Evolutionary conservation across 2,888 invertebrate species (phyloP).

Genomic region (Alsophila aescularia): DNA sequence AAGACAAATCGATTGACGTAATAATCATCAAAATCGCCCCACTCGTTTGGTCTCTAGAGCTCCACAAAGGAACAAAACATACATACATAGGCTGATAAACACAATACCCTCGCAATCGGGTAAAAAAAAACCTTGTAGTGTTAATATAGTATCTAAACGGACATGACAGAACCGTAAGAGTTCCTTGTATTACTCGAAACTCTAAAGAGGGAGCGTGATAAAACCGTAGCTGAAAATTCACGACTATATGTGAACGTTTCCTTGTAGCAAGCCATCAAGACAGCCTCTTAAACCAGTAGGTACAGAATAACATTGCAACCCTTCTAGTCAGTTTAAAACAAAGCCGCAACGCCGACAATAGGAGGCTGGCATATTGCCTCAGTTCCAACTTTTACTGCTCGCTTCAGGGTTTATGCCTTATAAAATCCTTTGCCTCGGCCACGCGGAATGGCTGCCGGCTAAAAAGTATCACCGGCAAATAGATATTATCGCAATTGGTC

Average conservation of each 20-base stretch:
- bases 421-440: conserved; percentile 70
- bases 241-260: conserved; percentile 30
- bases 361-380: conserved; percentile 76
- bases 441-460: conserved; percentile 57
- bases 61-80: too few species aligned
- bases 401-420: conserved; percentile 77
- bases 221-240: conserved; percentile 20
- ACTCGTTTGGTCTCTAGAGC: too few species aligned
- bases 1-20: too few species aligned
- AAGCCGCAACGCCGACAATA: conserved; percentile 68
- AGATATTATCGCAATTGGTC: conserved; percentile 66
- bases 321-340: conserved; percentile 70
- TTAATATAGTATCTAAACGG: too few species aligned
- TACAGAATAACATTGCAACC: conserved; percentile 55
- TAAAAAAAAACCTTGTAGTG: too few species aligned
- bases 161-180: too few species aligned
- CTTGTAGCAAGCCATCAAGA: conserved; percentile 35
- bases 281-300: conserved; percentile 34
- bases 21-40: too few species aligned
- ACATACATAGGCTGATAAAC: too few species aligned
- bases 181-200: too few species aligned
- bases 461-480: conserved; percentile 62
- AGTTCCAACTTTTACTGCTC: conserved; percentile 71
- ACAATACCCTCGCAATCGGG: too few species aligned
- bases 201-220: conserved; percentile 13